These are phyloP conservation scores for Sitta carolinensis DNA, from an alignment of 2,797 vertebrate species.

Conservation along the genomic window DNA sequence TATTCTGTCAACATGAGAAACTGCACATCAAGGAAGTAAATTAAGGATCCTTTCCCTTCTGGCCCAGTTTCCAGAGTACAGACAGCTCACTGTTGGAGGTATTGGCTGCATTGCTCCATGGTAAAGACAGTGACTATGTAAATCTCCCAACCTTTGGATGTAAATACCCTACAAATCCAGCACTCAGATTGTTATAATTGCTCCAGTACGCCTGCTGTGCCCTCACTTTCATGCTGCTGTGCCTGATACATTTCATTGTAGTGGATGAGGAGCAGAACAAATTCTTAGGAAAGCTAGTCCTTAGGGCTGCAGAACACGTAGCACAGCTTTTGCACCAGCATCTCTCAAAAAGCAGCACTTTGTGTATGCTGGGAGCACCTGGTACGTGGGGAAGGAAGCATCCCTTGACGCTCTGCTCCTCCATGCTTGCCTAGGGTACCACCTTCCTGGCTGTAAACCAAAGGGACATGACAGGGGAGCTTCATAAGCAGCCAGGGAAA, in stretches of 20 bases:
- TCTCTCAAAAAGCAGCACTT: neutral
- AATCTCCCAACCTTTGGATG: neutral
- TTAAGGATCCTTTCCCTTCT: neutral
- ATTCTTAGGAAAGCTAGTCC: neutral
- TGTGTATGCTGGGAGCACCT: neutral
- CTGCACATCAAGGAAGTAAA: neutral
- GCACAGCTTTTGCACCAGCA: neutral
- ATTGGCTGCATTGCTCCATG: neutral
- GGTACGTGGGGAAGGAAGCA: rapidly evolving
- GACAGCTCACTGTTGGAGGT: neutral
- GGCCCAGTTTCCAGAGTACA: neutral
- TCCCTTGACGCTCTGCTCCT: neutral
- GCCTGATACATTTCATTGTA: neutral
- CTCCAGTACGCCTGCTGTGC: neutral
- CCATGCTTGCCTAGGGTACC: neutral
- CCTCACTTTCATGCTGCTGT: neutral
- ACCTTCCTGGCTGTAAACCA: neutral
- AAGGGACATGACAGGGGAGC: rapidly evolving
- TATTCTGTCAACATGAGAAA: neutral
- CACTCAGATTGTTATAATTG: neutral
- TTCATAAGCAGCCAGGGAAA: neutral
- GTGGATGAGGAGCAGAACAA: neutral
- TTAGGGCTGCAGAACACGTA: neutral
- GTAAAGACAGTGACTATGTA: neutral
- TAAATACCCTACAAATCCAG: neutral